phyloP scores from a whole-genome alignment of 2,113 vertebrate genomes.

The Rallus limicola region DNA sequence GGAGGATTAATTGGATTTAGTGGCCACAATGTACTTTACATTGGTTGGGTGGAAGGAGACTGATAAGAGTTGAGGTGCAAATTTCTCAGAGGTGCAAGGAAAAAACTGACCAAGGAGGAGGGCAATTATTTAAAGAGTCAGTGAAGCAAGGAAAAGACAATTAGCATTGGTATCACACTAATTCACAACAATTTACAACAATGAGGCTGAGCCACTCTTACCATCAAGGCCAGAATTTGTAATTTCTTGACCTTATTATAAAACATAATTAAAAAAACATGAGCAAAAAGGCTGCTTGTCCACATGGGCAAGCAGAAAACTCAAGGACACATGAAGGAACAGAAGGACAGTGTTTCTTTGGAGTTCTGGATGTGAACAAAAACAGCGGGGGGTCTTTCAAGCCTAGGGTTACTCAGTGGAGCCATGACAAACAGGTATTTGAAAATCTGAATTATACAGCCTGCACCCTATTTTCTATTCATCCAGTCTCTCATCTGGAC shows the following conservation, averaged over 20 bases:
- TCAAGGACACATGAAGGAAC: background rate
- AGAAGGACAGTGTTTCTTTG: background rate
- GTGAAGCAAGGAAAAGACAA: conserved; percentile 57
- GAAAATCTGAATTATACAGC: background rate
- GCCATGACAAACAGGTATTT: background rate
- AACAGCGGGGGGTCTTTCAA: background rate
- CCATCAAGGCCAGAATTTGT: conserved; percentile 26
- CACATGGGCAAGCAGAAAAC: background rate
- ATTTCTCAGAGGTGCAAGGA: conserved; percentile 52
- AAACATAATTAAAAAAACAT: conserved; percentile 35
- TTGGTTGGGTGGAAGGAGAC: conserved; percentile 44
- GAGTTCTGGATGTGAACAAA: background rate
- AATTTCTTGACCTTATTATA: conserved; percentile 54
- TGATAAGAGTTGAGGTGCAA: conserved; percentile 48
- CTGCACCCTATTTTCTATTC: background rate
- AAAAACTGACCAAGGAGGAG: conserved; percentile 45
- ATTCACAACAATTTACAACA: conserved; percentile 65
- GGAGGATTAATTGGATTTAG: conserved; percentile 62
- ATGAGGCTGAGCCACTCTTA: conserved; percentile 25
- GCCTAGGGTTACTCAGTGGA: background rate
- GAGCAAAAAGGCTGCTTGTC: background rate
- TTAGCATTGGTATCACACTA: conserved; percentile 57
- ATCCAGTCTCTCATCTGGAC: background rate
- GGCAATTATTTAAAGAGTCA: conserved; percentile 58
- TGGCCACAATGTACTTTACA: conserved; percentile 49